Evolutionary conservation across 1,140 invertebrate species (phyloP).

Genomic region (Rhagoletis pomonella): DNA sequence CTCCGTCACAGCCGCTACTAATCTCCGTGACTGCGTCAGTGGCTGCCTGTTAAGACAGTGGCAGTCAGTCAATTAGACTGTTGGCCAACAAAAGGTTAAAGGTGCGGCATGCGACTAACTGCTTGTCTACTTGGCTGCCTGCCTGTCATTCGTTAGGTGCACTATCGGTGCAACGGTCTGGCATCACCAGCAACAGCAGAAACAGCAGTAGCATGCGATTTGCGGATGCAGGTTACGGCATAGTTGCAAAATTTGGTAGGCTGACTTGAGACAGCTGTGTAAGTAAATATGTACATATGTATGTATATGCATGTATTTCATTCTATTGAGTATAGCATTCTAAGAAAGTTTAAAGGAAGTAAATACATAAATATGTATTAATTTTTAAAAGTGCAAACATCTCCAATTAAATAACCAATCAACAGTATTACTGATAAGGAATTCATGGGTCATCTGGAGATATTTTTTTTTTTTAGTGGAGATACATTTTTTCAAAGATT

Average conservation of each 20-base stretch:
- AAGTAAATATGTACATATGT: background rate
- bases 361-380: too few relatives aligned
- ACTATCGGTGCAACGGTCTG: background rate
- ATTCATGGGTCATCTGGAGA: too few relatives aligned
- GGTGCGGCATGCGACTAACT: conserved; percentile 51
- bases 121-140: background rate
- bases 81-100: conserved; percentile 52
- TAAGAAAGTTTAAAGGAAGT: background rate
- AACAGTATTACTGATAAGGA: too few relatives aligned
- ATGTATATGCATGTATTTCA: background rate
- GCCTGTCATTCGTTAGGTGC: conserved; percentile 31
- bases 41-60: conserved; percentile 45
- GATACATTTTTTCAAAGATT: too few relatives aligned
- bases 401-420: too few relatives aligned
- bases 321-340: background rate
- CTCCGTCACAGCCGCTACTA: background rate
- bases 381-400: too few relatives aligned
- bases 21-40: conserved; percentile 49
- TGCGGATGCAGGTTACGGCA: conserved; percentile 11
- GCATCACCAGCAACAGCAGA: background rate
- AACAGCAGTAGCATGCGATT: conserved; percentile 34
- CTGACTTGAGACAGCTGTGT: background rate
- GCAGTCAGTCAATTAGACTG: conserved; percentile 51
- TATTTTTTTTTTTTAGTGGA: too few relatives aligned
- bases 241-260: conserved; percentile 1